Conservation (phyloP, 1,140 invertebrate genomes). For the Drosophila sproati region DNA sequence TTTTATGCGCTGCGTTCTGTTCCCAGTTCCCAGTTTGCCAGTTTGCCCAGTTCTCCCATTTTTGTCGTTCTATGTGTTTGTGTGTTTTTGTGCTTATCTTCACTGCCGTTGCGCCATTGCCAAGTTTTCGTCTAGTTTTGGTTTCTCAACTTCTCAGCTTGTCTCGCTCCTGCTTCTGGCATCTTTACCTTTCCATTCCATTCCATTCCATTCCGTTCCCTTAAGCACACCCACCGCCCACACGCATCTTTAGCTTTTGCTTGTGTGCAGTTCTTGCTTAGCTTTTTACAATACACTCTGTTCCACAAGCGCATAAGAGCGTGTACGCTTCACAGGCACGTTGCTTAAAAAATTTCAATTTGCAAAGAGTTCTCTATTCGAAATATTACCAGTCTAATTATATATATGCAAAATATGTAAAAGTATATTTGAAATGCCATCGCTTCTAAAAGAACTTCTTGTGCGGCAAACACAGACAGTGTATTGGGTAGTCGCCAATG, state of each 20-base stretch:
- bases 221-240: conserved; percentile 57
- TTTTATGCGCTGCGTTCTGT: conserved; percentile 44
- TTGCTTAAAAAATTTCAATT: no score
- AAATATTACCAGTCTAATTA: no score
- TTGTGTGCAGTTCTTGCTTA: not conserved
- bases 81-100: conserved; percentile 39
- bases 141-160: conserved; percentile 31
- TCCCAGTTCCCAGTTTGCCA: conserved; percentile 12
- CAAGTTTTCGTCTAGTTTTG: conserved; percentile 76
- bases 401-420: no score
- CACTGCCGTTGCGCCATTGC: conserved; percentile 56
- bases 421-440: no score
- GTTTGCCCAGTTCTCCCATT: conserved; percentile 7
- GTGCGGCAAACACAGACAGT: not conserved
- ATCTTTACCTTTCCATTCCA: not conserved
- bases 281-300: no score
- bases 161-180: conserved; percentile 3
- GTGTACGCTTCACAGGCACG: no score
- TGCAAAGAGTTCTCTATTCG: no score
- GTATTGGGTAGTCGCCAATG: not conserved
- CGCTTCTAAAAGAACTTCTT: no score
- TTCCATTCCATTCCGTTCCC: not conserved
- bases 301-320: no score
- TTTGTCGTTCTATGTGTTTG: conserved; percentile 6
- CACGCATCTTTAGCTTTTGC: conserved; percentile 53